Evolutionary conservation across 2,888 invertebrate genomes (phyloP), one percentile per base, ranked within the genome.

Genomic region (Machimus rusticus): DNA sequence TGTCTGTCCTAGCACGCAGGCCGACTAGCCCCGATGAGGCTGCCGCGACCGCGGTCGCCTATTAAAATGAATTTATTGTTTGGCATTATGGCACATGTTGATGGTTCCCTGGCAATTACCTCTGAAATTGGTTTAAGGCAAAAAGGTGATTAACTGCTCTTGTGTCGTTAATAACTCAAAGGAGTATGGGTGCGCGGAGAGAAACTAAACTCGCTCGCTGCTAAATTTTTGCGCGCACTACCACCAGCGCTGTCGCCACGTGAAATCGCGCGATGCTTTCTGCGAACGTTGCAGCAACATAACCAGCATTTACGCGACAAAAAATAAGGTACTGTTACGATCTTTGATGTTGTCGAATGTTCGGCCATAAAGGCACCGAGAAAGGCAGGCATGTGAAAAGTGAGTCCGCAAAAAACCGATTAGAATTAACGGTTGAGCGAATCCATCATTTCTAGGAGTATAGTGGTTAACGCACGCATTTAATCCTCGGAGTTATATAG

Each of bases 81-180:
- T 85, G 19, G 74, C 74, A 85, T 85, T 85, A 85, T 74, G 74
- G 31, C 85, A 39, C 31, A 85, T 85, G 85, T 43, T 85, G 85
- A 85, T 85, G 74, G 46, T 74, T 85, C 43, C 74, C 85, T 43
- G 74, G 85, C 85, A 85, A 85, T 85, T 85, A 85, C 85, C 46
- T 85, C 57, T 74, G 43, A 85, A 85, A 85, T 85, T 85, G 85
- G 85, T 85, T 85, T 85, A 85, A 74, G 74, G 85, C 85, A 85
- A 85, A 85, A 84, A 85, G 74, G 85, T 85, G 85, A 85, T 85
- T 85, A 85, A 85, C 74, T 85, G 31, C 85, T 85, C 46, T 43
- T 46, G 74, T 85, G 85, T 85, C 43, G 85, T 74, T 85, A 85
- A 85, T 85, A 85, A 85, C 74, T 85, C 74, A 46, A 8, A 74